Conservation (phyloP, 2,888 invertebrate genomes). For the Acanthosoma haemorrhoidale region DNA sequence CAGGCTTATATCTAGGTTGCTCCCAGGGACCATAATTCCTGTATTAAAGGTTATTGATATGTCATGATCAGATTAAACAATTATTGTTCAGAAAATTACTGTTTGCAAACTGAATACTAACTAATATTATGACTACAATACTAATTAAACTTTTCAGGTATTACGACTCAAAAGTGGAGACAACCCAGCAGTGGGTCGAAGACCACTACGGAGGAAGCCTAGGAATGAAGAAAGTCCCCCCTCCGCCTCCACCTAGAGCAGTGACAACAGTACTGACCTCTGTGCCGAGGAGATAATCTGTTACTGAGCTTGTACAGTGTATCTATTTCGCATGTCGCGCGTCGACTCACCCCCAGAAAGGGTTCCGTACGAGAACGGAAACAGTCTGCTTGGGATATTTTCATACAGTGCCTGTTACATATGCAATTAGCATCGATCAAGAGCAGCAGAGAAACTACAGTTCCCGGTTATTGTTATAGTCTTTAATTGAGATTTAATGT, state of each 20-base stretch:
- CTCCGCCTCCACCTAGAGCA: slow-evolving; percentile 86
- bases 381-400: slow-evolving; percentile 13
- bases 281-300: slow-evolving; percentile 14
- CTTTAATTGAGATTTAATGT: not conserved
- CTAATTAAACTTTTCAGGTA: slow-evolving; percentile 22
- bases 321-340: not conserved
- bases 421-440: not conserved
- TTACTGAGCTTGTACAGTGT: slow-evolving; percentile 7
- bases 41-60: too few species aligned
- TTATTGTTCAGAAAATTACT: too few species aligned
- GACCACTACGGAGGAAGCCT: slow-evolving; percentile 35
- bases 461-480: not conserved
- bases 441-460: not conserved
- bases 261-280: slow-evolving; percentile 74
- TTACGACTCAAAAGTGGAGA: slow-evolving; percentile 31
- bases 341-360: not conserved
- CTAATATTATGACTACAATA: too few species aligned
- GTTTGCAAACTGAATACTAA: too few species aligned
- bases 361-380: slow-evolving; percentile 15
- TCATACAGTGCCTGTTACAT: not conserved
- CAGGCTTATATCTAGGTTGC: too few species aligned
- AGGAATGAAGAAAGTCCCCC: slow-evolving; percentile 63
- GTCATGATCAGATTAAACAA: too few species aligned
- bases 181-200: slow-evolving; percentile 33
- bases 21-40: too few species aligned